Evolutionary conservation across 2,797 vertebrate genomes (phyloP), one percentile per base, ranked within the genome.

Genomic region (Microctenopoma stevenorrisi): DNA sequence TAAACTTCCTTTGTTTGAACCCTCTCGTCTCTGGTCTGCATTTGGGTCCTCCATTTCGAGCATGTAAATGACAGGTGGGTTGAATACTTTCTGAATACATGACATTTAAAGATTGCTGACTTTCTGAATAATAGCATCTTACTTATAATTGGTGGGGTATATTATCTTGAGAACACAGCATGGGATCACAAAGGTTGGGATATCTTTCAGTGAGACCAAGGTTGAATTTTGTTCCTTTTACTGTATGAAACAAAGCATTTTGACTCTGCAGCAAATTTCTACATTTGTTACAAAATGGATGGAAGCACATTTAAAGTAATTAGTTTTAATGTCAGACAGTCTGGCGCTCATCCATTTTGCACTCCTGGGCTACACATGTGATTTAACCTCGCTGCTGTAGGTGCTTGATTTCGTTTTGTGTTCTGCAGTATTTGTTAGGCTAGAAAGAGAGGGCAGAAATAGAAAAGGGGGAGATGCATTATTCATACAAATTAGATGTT

Each of bases 401-500:
- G 63, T 35, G 51, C 61, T 58, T 33, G 28, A 64, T 73, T 81
- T 74, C 4, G 40, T 61, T 74, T 73, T 51, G 42, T 49, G 59
- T 51, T 37, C 13, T 13, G 10, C 48, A 13, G 57, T 62, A 61
- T 64, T 84, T 81, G 63, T 80, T 65, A 51, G 52, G 38, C 60
- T n/a, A 42, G 38, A 42, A 35, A 46, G 10, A 47, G 54, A 25
- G 35, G 67, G 28, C 25, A 40, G 66, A 49, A 46, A 72, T 71
- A 56, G 73, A 60, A 68, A 64, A 69, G 7, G 30, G 37, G 63
- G 60, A 49, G 38, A 62, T 76, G 65, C 77, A 89, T 89, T 84
- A 84, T 82, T 87, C 88, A 90, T 87, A 76, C 54, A 74, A 80
- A 89, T 87, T 81, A 81, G 79, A 79, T 74, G 69, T 78, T 70